Evolutionary conservation across 2,797 vertebrate genomes (phyloP).

Genomic region (Premnoplex brunnescens): DNA sequence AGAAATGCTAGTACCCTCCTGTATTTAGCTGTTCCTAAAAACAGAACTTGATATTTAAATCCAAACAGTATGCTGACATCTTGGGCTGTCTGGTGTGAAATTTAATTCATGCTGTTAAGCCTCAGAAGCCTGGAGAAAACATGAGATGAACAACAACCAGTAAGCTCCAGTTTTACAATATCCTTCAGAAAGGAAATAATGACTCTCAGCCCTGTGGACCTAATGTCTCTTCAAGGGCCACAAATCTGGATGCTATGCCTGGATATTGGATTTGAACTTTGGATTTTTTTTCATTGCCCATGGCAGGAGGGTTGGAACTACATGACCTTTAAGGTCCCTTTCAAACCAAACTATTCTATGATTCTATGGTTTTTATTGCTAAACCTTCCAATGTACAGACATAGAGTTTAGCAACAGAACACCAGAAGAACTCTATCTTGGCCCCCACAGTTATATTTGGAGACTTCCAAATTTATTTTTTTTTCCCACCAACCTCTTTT

Average conservation of each 20-base stretch:
- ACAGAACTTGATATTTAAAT: constrained; percentile 44
- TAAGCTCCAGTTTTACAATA: constrained; percentile 34
- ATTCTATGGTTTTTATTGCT: background rate
- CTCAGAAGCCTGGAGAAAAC: constrained; percentile 45
- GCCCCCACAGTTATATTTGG: background rate
- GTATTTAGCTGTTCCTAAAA: background rate
- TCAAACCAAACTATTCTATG: background rate
- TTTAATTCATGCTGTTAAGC: constrained; percentile 61
- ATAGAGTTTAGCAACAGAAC: background rate
- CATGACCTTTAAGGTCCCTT: background rate
- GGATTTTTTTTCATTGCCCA: background rate
- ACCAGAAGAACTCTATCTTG: background rate
- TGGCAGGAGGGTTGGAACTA: background rate
- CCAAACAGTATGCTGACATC: constrained; percentile 46
- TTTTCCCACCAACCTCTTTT: background rate
- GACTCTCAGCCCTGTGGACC: background rate
- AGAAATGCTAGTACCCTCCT: background rate
- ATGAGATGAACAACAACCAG: constrained; percentile 28
- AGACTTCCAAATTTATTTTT: background rate
- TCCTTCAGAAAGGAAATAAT: background rate
- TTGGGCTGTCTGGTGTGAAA: constrained; percentile 62
- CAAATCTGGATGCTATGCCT: background rate
- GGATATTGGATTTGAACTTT: background rate
- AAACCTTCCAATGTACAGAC: background rate
- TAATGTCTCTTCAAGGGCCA: background rate